phyloP scores from a whole-genome alignment of 2,797 vertebrate genomes.

The Gouania willdenowi region DNA sequence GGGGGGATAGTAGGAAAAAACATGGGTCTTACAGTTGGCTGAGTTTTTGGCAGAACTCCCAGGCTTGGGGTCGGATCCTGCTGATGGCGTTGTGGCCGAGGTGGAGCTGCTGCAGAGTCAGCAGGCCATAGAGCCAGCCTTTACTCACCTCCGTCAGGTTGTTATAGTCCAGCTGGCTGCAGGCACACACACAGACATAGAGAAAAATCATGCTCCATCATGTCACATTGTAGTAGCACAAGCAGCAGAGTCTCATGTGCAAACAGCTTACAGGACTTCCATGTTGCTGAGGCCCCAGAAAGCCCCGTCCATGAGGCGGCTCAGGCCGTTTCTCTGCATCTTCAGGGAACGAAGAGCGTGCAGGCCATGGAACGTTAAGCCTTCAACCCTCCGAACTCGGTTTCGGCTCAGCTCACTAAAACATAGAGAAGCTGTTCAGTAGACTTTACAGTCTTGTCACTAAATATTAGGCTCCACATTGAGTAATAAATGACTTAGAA shows the following conservation, averaged over 20 bases:
- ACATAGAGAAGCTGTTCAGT: not conserved
- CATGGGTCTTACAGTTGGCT: slow-evolving; percentile 88
- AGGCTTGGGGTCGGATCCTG: slow-evolving; percentile 90
- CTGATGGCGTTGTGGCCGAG: slow-evolving; percentile 91
- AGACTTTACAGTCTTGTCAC: no score
- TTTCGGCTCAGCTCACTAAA: slow-evolving; percentile 91
- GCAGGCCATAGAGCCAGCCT: slow-evolving; percentile 95
- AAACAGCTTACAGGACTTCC: slow-evolving; percentile 86
- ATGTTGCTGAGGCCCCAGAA: slow-evolving; percentile 95
- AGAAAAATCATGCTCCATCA: not conserved
- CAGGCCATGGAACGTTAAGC: slow-evolving; percentile 91
- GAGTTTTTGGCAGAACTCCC: slow-evolving; percentile 98
- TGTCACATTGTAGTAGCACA: fast-evolving
- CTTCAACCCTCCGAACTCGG: slow-evolving; percentile 86
- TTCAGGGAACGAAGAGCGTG: slow-evolving; percentile 84
- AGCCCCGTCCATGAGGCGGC: slow-evolving; percentile 91
- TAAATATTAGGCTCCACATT: no score
- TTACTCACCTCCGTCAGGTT: slow-evolving; percentile 95
- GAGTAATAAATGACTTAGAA: no score
- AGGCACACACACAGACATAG: slow-evolving; percentile 36
- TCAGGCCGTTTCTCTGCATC: slow-evolving; percentile 89
- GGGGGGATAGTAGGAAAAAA: not conserved
- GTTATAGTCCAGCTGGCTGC: slow-evolving; percentile 94
- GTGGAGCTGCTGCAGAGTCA: slow-evolving; percentile 90
- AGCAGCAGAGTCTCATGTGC: not conserved